These are phyloP conservation scores for Drosophila pallidifrons DNA, from an alignment of 1,140 invertebrate species.

Conservation along the genomic window DNA sequence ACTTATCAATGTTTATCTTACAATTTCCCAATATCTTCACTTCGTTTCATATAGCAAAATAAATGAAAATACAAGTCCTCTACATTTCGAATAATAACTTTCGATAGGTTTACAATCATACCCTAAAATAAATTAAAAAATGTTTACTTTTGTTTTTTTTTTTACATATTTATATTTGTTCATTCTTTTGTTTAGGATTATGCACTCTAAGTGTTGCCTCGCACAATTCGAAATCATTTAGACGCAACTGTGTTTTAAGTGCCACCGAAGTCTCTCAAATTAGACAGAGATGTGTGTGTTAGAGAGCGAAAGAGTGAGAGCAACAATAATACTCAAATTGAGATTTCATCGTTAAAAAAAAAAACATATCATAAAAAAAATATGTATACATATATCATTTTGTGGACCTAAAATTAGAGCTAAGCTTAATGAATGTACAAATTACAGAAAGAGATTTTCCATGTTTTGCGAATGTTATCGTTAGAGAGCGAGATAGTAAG, in stretches of 20 bases:
- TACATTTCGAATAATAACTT: no score
- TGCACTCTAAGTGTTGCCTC: conserved; percentile 28
- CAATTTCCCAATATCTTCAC: no score
- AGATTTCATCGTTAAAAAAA: conserved; percentile 24
- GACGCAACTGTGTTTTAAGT: conserved; percentile 17
- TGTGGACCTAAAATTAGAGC: conserved; percentile 32
- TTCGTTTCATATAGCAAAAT: no score
- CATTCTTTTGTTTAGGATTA: conserved; percentile 36
- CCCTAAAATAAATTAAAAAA: neutral
- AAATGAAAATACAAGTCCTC: no score
- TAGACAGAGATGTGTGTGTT: conserved; percentile 18
- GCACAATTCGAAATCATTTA: conserved; percentile 11
- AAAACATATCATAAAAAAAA: conserved; percentile 18
- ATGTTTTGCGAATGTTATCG: conserved; percentile 15
- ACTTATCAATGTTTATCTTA: no score
- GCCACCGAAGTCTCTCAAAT: conserved; percentile 16
- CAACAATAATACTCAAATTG: conserved; percentile 39
- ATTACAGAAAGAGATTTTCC: conserved; percentile 19
- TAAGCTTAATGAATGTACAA: conserved; percentile 48
- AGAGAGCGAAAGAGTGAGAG: conserved; percentile 8
- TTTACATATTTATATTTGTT: conserved; percentile 17
- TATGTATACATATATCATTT: conserved; percentile 6
- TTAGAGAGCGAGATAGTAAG: conserved; percentile 13
- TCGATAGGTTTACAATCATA: no score
- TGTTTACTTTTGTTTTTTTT: conserved; percentile 5